phyloP scores from a whole-genome alignment of 2,888 invertebrate genomes.

The Leuctra nigra region DNA sequence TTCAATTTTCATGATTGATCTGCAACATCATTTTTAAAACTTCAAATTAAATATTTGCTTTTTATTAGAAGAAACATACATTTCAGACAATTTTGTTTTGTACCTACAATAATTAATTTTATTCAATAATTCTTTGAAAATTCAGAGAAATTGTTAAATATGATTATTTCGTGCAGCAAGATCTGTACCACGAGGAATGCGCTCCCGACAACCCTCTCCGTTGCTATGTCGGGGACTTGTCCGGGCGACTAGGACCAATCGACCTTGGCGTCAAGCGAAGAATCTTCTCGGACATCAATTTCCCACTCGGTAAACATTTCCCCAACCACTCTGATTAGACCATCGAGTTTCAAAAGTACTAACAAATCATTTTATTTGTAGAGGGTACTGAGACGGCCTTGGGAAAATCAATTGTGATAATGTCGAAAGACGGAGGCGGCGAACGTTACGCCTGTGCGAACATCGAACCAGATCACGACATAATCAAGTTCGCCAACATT shows the following conservation, averaged over 20 bases:
- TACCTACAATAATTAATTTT: too few relatives aligned
- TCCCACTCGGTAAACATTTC: constrained; percentile 57
- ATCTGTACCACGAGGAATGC: constrained; percentile 81
- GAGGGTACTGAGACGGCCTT: constrained; percentile 69
- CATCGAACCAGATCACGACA: constrained; percentile 84
- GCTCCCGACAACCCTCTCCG: constrained; percentile 79
- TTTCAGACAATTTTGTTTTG: too few relatives aligned
- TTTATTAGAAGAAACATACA: too few relatives aligned
- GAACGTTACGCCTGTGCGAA: constrained; percentile 84
- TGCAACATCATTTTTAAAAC: too few relatives aligned
- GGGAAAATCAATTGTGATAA: constrained; percentile 78
- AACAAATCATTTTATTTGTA: constrained; percentile 28
- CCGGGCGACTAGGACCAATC: constrained; percentile 76
- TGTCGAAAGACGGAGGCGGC: constrained; percentile 62
- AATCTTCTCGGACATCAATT: constrained; percentile 78
- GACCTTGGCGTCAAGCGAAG: constrained; percentile 68
- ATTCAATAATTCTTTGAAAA: too few relatives aligned
- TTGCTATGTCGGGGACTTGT: constrained; percentile 87
- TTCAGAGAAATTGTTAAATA: too few relatives aligned
- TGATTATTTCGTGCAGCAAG: constrained; percentile 53
- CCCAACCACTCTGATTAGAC: background rate
- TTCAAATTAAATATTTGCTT: too few relatives aligned
- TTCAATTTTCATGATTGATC: too few relatives aligned
- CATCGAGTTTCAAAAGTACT: background rate
- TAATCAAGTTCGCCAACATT: constrained; percentile 82